Conservation (phyloP, 1,140 invertebrate genomes). For the Ridgeia piscesae region DNA sequence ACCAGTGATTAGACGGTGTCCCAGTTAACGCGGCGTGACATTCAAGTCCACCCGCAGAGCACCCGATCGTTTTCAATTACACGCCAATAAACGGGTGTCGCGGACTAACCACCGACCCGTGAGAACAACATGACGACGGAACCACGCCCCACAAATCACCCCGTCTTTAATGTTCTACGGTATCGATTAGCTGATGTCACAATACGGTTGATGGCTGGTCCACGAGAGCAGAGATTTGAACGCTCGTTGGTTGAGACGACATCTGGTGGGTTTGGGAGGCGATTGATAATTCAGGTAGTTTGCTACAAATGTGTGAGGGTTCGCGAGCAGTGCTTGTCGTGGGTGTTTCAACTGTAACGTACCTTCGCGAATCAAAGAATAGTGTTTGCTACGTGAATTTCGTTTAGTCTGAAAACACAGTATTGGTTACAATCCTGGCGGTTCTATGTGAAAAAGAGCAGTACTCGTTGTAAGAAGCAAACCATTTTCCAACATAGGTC, state of each 20-base stretch:
- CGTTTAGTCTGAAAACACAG: no score
- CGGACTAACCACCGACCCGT: background rate
- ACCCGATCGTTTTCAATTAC: constrained; percentile 8
- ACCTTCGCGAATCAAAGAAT: no score
- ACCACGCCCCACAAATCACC: background rate
- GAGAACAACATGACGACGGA: background rate
- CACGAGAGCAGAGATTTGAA: background rate
- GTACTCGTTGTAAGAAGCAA: no score
- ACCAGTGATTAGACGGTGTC: background rate
- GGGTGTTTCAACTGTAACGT: no score
- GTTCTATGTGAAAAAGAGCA: no score
- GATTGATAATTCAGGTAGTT: no score
- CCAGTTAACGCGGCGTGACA: background rate
- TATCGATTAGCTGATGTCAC: background rate
- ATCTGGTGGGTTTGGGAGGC: background rate
- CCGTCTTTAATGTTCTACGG: background rate
- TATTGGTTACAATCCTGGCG: no score
- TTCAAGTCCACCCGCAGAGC: background rate
- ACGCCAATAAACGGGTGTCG: background rate
- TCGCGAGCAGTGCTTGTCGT: no score
- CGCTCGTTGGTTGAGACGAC: background rate
- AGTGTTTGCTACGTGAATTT: no score
- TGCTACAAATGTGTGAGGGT: no score
- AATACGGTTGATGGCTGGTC: background rate
- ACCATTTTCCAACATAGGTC: no score